Conservation (phyloP, 2,113 vertebrate species). For the Capra hircus region DNA sequence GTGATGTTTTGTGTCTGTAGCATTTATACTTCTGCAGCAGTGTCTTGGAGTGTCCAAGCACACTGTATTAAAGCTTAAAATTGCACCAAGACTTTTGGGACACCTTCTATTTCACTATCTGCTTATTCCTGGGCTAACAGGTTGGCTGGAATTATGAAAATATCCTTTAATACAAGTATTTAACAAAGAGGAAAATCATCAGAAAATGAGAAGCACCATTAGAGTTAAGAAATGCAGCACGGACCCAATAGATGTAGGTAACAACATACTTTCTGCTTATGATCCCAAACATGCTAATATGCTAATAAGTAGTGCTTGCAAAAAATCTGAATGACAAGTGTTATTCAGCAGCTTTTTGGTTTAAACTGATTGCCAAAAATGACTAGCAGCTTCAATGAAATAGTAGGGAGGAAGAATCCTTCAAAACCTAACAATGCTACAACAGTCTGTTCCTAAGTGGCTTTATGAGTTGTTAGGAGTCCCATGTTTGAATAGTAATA, state of each 20-base stretch:
- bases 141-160: slow-evolving; percentile 72
- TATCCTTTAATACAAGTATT: slow-evolving; percentile 64
- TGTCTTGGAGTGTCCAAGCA: background rate
- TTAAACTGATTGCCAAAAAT: slow-evolving; percentile 61
- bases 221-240: slow-evolving; percentile 75
- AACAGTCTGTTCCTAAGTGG: slow-evolving; percentile 73
- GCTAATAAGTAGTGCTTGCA: slow-evolving; percentile 48
- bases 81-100: background rate
- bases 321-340: slow-evolving; percentile 51
- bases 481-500: slow-evolving; percentile 64
- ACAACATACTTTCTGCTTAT: slow-evolving; percentile 48
- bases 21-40: background rate
- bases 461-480: slow-evolving; percentile 64
- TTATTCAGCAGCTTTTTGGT: slow-evolving; percentile 52
- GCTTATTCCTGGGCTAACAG: slow-evolving; percentile 61
- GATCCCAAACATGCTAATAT: slow-evolving; percentile 59
- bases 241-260: slow-evolving; percentile 71
- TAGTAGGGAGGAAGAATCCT: slow-evolving; percentile 61
- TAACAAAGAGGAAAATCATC: slow-evolving; percentile 67
- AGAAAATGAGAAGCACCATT: slow-evolving; percentile 81
- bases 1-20: background rate
- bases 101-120: slow-evolving; percentile 51
- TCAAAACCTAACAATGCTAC: slow-evolving; percentile 61
- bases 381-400: slow-evolving; percentile 75
- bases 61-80: background rate